phyloP scores from a whole-genome alignment of 2,888 invertebrate species.

The Drosophila neonasuta region DNA sequence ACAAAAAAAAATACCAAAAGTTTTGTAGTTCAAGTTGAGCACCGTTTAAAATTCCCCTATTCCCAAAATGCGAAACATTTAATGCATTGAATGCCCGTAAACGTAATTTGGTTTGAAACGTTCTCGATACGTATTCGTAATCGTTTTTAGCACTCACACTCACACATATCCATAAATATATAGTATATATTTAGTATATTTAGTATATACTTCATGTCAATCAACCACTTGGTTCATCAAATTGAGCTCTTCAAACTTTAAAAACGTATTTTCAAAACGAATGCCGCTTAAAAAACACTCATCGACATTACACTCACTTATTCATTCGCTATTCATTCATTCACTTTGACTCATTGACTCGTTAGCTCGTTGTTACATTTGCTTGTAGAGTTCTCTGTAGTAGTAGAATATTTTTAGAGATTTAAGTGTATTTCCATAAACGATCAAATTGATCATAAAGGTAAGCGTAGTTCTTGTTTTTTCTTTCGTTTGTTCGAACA shows the following conservation, averaged over 20 bases:
- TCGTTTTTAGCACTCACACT: slow-evolving; percentile 7
- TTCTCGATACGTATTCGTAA: slow-evolving; percentile 19
- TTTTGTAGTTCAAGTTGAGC: slow-evolving; percentile 41
- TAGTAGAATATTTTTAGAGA: slow-evolving; percentile 14
- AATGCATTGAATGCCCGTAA: slow-evolving; percentile 39
- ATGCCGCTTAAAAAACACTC: slow-evolving; percentile 32
- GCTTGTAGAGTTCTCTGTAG: slow-evolving; percentile 19
- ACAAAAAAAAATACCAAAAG: slow-evolving; percentile 17
- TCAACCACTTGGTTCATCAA: slow-evolving; percentile 25
- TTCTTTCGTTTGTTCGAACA: not conserved
- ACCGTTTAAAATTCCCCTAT: slow-evolving; percentile 15
- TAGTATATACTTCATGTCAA: slow-evolving; percentile 1
- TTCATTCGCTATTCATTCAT: slow-evolving; percentile 8
- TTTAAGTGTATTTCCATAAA: slow-evolving; percentile 4
- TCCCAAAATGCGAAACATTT: slow-evolving; percentile 19
- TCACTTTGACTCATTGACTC: slow-evolving; percentile 5
- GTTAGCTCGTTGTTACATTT: slow-evolving; percentile 27
- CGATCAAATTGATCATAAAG: slow-evolving; percentile 27
- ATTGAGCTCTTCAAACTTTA: slow-evolving; percentile 23
- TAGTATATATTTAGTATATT: slow-evolving; percentile 7
- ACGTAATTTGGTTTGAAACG: slow-evolving; percentile 24
- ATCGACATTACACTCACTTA: slow-evolving; percentile 1
- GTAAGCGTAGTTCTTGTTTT: slow-evolving; percentile 45
- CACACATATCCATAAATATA: not conserved
- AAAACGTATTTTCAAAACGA: slow-evolving; percentile 23